Evolutionary conservation across 1,140 invertebrate species (phyloP).

Genomic region (Radopholus similis): DNA sequence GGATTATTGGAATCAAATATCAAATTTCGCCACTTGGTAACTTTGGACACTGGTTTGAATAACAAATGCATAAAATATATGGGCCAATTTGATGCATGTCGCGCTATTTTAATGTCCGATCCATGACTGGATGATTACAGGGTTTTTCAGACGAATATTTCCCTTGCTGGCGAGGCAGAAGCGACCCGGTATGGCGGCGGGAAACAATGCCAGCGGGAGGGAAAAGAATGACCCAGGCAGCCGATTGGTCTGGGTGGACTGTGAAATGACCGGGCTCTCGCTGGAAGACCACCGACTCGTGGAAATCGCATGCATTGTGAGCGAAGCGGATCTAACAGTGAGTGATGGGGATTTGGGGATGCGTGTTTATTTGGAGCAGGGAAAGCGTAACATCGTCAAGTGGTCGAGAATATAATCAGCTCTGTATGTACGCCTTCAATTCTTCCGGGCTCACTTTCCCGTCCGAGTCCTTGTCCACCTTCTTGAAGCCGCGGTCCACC

Average conservation of each 20-base stretch:
- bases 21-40: no score
- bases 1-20: no score
- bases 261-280: slow-evolving; percentile 44
- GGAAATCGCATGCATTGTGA: slow-evolving; percentile 43
- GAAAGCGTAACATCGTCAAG: background rate
- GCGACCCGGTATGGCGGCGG: no score
- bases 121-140: background rate
- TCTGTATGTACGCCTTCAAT: slow-evolving; percentile 8
- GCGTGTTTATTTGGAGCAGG: background rate
- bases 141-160: slow-evolving; percentile 3
- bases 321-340: slow-evolving; percentile 33
- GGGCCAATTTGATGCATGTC: background rate
- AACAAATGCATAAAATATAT: no score
- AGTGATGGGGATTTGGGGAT: no score
- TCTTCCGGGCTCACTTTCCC: background rate
- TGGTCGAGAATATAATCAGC: background rate
- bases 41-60: no score
- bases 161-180: no score
- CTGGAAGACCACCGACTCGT: slow-evolving; percentile 28
- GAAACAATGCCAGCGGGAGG: no score
- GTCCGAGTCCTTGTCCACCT: slow-evolving; percentile 8
- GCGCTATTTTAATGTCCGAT: background rate
- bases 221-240: background rate
- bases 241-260: slow-evolving; percentile 42
- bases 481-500: slow-evolving; percentile 8